Base-by-base conservation (phyloP, 2,797 vertebrate genomes). In the Craterocephalus amniculus region DNA sequence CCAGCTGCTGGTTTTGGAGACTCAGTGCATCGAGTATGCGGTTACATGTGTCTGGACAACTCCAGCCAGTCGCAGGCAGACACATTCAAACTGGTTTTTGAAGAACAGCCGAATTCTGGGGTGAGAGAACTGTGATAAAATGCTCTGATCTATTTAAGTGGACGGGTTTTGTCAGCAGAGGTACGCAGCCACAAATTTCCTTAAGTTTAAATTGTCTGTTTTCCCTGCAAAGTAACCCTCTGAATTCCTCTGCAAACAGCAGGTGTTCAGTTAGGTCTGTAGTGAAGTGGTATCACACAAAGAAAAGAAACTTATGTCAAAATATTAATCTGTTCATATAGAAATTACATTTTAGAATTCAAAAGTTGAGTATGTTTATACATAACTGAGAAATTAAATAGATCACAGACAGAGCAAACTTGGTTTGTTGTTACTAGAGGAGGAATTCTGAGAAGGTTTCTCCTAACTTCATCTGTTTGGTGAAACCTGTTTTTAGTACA, bases 31-130 rank as follows among this genome's bases (percentile, higher is more conserved):
- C 89, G 62, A 0, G 78, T 97, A 57, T 93, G 93, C 43, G 97
- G 96, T 0, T 98, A 96, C 93, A 97, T 99, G 96, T 96, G 96
- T 72, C 92, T 99, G 88, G 97, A 99, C 91, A 95, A 92, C 68
- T 91, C 92, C 67, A 88, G 90, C 26, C 95, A 93, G 83, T 94
- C 94, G 64, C 94, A 95, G 63, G 84, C 92, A 18, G 97, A 98
- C 83, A 82, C 93, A 0, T 95, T 96, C 89, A 98, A 97, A 75
- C 85, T 99, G 83, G 93, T 90, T 82, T 97, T 98, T 4, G 96
- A 98, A 56, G 95, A 97, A 68, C 96, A 96, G 83, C 87, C 93
- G 0, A 94, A 96, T 16, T 89, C 89, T 4, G 95, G 87, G 95
- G 97, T 98, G 91, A 94, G 92, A 61, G 3, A 63, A 1, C 7